Evolutionary conservation across 2,113 vertebrate species (phyloP).

Genomic region (Microcebus jonahi): DNA sequence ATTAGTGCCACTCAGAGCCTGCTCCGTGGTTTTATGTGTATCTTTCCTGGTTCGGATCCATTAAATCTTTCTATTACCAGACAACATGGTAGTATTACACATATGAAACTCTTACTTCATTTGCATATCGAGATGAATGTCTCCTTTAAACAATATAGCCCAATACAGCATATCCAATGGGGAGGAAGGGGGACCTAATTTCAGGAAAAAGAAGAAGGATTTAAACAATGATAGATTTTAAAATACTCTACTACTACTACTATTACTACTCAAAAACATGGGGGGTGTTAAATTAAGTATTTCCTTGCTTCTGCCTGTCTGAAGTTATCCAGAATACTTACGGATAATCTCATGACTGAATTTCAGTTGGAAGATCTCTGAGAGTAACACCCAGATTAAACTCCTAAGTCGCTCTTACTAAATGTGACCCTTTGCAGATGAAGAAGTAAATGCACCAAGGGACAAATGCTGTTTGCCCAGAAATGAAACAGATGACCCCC

Average conservation of each 20-base stretch:
- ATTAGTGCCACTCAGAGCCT: background rate
- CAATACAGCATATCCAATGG: background rate
- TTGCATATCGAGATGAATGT: background rate
- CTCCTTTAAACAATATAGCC: background rate
- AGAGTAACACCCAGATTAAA: background rate
- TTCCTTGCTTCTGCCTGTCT: constrained; percentile 13
- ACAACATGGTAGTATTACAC: background rate
- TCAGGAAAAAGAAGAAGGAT: constrained; percentile 35
- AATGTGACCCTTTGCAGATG: constrained; percentile 15
- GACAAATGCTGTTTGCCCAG: constrained; percentile 17
- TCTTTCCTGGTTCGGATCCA: background rate
- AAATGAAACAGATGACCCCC: background rate
- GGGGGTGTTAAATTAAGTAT: background rate
- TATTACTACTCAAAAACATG: background rate
- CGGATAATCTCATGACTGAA: background rate
- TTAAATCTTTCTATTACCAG: background rate
- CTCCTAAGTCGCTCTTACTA: background rate
- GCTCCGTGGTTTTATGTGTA: background rate
- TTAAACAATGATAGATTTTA: background rate
- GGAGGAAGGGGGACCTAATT: background rate
- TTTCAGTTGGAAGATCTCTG: background rate
- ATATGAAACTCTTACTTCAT: background rate
- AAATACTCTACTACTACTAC: background rate
- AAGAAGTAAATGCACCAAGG: constrained; percentile 16
- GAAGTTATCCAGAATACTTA: constrained; percentile 19